Base-by-base conservation (phyloP, 2,888 invertebrate species). In the Polydrusus tereticollis region DNA sequence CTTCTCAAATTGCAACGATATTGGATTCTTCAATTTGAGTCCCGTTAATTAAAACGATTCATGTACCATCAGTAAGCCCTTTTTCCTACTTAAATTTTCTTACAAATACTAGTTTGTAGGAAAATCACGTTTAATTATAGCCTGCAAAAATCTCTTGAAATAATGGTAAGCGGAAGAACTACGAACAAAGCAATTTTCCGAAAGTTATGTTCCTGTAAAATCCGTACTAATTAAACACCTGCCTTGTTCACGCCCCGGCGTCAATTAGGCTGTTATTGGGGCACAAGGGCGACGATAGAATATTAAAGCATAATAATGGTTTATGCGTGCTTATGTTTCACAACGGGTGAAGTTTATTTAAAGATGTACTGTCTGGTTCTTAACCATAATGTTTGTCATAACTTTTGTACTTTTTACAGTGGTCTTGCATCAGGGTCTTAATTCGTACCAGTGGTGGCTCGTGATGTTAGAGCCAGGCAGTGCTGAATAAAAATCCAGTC, bases 161-260 rank as follows among this genome's bases (percentile, higher is more conserved):
- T 26, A 7, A 14, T 14, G 7, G 26, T 14, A 52, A 52, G 14
- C 50, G 14, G 50, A 52, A 52, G 7, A 55, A 29, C 10, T 55
- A 29, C 29, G 16, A 6, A 29, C 52, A 29, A 55, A 55, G 18
- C 29, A 14, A 29, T 55, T 55, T 29, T 55, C 29, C 14, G 33
- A 55, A 29, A 55, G 18, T 29, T 55, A 55, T 16, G 29, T 29
- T 14, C 14, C 29, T 55, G 26, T 8, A 18, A 55, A 55, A 55
- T 29, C 18, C 29, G 16, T 29, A 29, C 29, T 55, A 55, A 55
- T 55, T 55, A 55, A 55, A 55, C 52, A 55, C 52, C 52, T 55
- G 52, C 52, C 4, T 29, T 55, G 29, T 55, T 29, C 29, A 16
- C 33, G 52, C 8, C 52, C 26, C n/a, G 52, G 29, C 18, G 29